Evolutionary conservation across 1,140 invertebrate species (phyloP), one percentile per base, ranked within the genome.

Genomic region (Harlomillsia oculata): DNA sequence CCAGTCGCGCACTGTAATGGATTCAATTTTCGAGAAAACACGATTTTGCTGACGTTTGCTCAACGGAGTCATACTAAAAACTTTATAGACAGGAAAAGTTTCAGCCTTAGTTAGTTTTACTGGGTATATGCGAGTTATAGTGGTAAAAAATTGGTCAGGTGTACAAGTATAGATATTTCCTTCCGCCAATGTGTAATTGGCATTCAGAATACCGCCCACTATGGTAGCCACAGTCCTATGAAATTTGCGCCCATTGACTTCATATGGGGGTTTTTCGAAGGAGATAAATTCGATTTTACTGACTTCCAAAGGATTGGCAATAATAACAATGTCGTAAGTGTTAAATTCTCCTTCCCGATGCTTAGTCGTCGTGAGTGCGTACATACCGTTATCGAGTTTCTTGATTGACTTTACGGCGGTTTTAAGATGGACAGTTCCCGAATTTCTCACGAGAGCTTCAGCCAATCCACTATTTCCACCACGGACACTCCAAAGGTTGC

Each of bases 381-480:
- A 62, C 1, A 51, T 48, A 2, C 55, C 55, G 28, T 62, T 50
- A 16, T 26, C 40, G 44, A 23, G 23, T 16, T 56, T 14, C 0
- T 32, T 26, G 28, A 62, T 51, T 45, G 43, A 21, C 14, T 37
- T 41, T 3, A 65, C 44, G 0, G 14, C 18, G 3, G 56, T 56
- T n/a, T 60, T 60, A 14, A 62, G 50, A 29, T 62, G 48, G 6
- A 65, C 28, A 23, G 46, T 56, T 9, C 57, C 53, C 0, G 75
- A 71, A 32, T 66, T 64, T 53, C 72, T 62, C 5, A 77, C 34
- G 3, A 80, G 66, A 29, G 69, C 68, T 62, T 72, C 67, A 3
- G 73, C 69, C 57, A 83, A 72, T 62, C 70, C 53, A 66, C 77
- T 77, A 62, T 85, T 84, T 52, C 82, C 82, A 45, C 76, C 77